These are phyloP conservation scores for Girardinus metallicus DNA, from an alignment of 2,797 vertebrate species.

Conservation along the genomic window DNA sequence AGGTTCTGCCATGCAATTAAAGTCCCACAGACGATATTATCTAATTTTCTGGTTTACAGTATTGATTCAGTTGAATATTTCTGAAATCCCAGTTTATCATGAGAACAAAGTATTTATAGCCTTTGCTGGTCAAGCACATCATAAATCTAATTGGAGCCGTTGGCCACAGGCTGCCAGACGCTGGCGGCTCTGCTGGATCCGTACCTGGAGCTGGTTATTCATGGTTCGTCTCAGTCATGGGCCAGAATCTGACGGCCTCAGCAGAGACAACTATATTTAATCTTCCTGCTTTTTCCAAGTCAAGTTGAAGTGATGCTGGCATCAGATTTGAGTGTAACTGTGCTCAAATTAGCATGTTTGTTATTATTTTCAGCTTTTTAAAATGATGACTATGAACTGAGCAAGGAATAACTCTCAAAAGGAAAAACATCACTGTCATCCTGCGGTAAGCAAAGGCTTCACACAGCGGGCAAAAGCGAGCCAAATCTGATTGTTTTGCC, in stretches of 20 bases:
- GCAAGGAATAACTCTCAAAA: neutral
- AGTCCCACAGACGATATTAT: constrained; percentile 75
- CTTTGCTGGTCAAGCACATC: constrained; percentile 61
- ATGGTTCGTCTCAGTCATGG: constrained; percentile 46
- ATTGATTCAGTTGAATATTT: constrained; percentile 77
- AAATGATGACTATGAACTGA: neutral
- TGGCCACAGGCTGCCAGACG: constrained; percentile 60
- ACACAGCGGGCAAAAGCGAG: no score
- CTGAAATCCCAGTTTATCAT: constrained; percentile 76
- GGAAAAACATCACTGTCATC: no score
- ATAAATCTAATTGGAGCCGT: constrained; percentile 69
- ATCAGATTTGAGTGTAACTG: neutral
- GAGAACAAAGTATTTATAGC: constrained; percentile 73
- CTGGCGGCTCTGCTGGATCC: constrained; percentile 42
- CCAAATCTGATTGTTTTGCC: no score
- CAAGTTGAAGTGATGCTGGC: neutral
- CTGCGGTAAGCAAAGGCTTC: no score
- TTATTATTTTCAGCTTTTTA: neutral
- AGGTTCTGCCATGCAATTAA: constrained; percentile 71
- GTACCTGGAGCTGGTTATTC: constrained; percentile 67
- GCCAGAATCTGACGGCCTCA: constrained; percentile 54
- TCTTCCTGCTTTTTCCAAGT: constrained; percentile 18
- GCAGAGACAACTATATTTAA: constrained; percentile 60
- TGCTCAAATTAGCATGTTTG: neutral
- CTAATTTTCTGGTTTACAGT: constrained; percentile 77